These are phyloP conservation scores for Phrynosoma blainvillii DNA, from an alignment of 2,113 vertebrate genomes.

Conservation along the genomic window DNA sequence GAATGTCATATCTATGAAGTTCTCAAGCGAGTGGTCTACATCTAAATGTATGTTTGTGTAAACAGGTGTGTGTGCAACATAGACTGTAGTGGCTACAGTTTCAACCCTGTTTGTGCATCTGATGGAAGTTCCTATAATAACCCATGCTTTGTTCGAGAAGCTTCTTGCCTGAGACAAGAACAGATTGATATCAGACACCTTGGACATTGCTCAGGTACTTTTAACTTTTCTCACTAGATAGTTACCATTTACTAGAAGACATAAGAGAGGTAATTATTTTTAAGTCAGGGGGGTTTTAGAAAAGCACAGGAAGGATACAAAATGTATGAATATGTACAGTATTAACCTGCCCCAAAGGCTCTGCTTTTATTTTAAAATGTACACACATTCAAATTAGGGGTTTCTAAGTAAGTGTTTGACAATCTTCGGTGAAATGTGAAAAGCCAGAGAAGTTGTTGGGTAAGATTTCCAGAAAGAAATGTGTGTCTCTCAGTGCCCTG, in stretches of 20 bases:
- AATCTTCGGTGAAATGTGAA: background rate
- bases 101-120: conserved; percentile 94
- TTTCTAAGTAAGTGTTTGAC: background rate
- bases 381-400: background rate
- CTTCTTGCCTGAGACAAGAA: conserved; percentile 94
- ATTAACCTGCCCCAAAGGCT: background rate
- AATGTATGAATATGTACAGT: background rate
- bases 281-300: conserved; percentile 16
- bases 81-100: conserved; percentile 96
- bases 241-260: background rate
- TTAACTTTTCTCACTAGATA: background rate
- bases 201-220: conserved; percentile 89
- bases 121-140: conserved; percentile 96
- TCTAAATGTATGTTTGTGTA: conserved; percentile 56
- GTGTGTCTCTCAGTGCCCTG: background rate
- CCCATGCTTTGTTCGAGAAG: conserved; percentile 93
- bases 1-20: background rate
- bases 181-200: conserved; percentile 95
- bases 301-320: background rate
- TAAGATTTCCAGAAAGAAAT: background rate
- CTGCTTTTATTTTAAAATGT: background rate
- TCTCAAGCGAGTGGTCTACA: conserved; percentile 11
- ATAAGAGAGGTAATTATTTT: background rate
- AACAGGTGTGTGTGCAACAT: conserved; percentile 96
- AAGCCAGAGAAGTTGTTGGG: background rate